Conservation (phyloP, 2,113 vertebrate species). For the Noctilio leporinus region DNA sequence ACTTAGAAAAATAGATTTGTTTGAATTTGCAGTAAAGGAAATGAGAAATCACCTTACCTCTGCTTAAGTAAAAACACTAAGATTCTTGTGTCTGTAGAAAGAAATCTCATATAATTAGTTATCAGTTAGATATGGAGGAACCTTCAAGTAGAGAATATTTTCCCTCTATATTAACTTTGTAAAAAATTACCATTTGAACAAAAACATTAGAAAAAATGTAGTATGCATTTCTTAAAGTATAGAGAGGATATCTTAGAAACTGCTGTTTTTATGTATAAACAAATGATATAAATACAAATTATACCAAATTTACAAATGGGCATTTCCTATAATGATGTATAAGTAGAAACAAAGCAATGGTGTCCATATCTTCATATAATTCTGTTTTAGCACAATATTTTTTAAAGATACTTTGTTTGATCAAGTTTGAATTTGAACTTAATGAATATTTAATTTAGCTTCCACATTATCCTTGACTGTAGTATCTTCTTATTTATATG, state of each 20-base stretch:
- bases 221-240: neutral
- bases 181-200: neutral
- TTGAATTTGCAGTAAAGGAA: neutral
- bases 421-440: neutral
- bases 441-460: neutral
- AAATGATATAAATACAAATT: neutral
- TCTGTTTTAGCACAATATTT: neutral
- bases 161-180: neutral
- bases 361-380: neutral
- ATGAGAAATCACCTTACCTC: neutral
- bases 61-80: neutral
- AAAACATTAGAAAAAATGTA: neutral
- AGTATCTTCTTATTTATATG: neutral
- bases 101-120: neutral
- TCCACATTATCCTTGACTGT: neutral
- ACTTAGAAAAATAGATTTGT: neutral
- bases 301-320: neutral
- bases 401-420: neutral
- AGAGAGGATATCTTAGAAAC: neutral
- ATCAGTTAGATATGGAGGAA: neutral
- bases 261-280: neutral
- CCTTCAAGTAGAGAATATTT: neutral
- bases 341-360: neutral
- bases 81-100: neutral
- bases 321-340: neutral